Base-by-base conservation (phyloP, 2,797 vertebrate genomes). In the Selene dorsalis region DNA sequence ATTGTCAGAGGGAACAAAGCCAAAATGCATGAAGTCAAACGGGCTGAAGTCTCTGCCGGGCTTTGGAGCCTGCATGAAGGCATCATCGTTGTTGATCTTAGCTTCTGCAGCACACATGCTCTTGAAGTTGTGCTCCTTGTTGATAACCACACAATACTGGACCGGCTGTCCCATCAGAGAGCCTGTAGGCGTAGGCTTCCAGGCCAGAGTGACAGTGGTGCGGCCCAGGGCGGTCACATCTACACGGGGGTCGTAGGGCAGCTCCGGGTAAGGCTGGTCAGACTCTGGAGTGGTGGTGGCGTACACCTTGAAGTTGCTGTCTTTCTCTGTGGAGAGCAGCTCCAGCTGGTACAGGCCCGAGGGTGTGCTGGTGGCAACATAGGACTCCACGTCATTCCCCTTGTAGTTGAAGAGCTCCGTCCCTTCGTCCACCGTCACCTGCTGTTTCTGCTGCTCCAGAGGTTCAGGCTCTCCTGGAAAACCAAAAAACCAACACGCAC, bases 61-160 rank as follows among this genome's bases (percentile, higher is more conserved):
- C 43, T 98, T 98, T 0, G 98, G 98, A 3, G 95, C 97, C 75
- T 92, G 74, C 98, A 99, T 98, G 90, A 99, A 99, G 9, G 94
- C 89, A 0, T 98, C 98, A 0, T 99, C 98, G 0, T 85, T 83
- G 71, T 89, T 95, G 83, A 98, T 94, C 87, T 97, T 98, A n/a
- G 97, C 96, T 86, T 99, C 98, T 0, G 96, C 98, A 0, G 97
- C 98, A 6, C 98, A 99, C 81, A 99, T 95, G 74, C 98, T 99
- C 92, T 99, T 99, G 89, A 99, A 99, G 81, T 99, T 99, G 94
- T 99, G 98, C 78, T 99, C 97, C 69, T 97, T 97, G 92, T 96
- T 99, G 91, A 99, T 95, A 58, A 99, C 97, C 16, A 99, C 96
- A 16, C 98, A 99, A 73, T 99, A 99, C 77, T 97, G 96, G 45